These are phyloP conservation scores for Vimba vimba DNA, from an alignment of 2,113 vertebrate genomes.

Conservation along the genomic window DNA sequence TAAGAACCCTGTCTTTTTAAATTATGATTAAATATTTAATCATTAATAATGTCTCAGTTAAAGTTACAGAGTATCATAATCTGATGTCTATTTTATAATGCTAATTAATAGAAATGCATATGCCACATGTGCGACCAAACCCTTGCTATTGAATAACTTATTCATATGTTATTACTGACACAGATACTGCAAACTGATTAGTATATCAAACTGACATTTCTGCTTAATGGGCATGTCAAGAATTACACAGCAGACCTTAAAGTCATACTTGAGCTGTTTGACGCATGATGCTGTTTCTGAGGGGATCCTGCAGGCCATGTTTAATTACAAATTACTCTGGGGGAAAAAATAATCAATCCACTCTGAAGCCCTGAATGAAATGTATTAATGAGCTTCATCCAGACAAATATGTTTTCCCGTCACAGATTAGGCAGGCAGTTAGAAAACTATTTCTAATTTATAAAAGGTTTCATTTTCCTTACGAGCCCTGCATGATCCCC, in stretches of 20 bases:
- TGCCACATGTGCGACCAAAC: neutral
- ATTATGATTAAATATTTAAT: neutral
- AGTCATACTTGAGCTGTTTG: slow-evolving; percentile 21
- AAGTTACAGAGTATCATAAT: neutral
- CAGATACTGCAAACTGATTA: neutral
- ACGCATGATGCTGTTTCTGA: neutral
- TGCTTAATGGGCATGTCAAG: neutral
- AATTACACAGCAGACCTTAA: neutral
- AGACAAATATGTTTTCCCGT: slow-evolving; percentile 25
- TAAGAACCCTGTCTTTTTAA: neutral
- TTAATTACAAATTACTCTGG: neutral
- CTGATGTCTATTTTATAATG: neutral
- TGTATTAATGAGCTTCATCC: slow-evolving; percentile 36
- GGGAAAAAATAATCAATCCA: neutral
- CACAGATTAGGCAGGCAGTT: slow-evolving; percentile 18
- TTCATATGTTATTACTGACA: neutral
- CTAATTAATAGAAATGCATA: neutral
- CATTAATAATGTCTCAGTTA: neutral
- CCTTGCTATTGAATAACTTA: neutral
- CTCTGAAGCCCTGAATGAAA: neutral
- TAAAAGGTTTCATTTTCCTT: slow-evolving; percentile 1
- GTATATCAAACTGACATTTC: neutral
- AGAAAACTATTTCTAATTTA: slow-evolving; percentile 35
- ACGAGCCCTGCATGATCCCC: slow-evolving; percentile 40
- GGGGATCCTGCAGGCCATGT: neutral